Base-by-base conservation (phyloP, 2,888 invertebrate genomes). In the Aquatica leii region DNA sequence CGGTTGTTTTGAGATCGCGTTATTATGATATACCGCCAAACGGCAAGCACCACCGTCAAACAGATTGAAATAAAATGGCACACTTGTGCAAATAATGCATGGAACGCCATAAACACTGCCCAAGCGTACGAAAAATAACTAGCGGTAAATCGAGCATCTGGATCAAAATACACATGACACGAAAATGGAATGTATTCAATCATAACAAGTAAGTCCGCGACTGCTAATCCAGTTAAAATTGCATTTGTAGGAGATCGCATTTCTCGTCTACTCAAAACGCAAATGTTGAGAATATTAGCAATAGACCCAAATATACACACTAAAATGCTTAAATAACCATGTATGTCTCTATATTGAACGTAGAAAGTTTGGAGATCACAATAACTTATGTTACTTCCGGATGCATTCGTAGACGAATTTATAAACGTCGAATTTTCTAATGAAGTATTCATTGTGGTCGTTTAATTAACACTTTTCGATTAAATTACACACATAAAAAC, bases 181-280 rank as follows among this genome's bases (percentile, higher is more conserved):
- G 92, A 90, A 79, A 93, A 96, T 0, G 97, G 96, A 68, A 97
- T 92, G 81, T 97, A 97, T 74, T 95, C 95, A 74, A 97, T 85
- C 91, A 97, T 97, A 12, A 97, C 96, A n/a, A 95, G 86, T 31
- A 97, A 86, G 79, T 97, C 97, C 12, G 97, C 94, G 6, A 96
- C 90, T 0, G 97, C 97, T 24, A 95, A 84, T 3, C 93, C 94
- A 0, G 95, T 95, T 40, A 97, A 87, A 62, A 97, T 95, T 54
- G 93, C 89, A 82, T 97, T 97, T 21, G 95, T 97, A 1, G 97
- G 91, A 62, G 94, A 94, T 67, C 87, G 84, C 95, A 97, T 97
- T 80, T 96, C 94, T 24, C 91, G 89, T 11, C 94, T 88, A 6
- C 95, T 92, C 55, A 97, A 85, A 9, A 97, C 95, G 40, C 93